A percentile compares a stretch with the other conserved stretches of the same genome.
Evolutionary conservation across 2,113 vertebrate genomes (phyloP).

Genomic region (Boulengeromyrus knoepffleri): DNA sequence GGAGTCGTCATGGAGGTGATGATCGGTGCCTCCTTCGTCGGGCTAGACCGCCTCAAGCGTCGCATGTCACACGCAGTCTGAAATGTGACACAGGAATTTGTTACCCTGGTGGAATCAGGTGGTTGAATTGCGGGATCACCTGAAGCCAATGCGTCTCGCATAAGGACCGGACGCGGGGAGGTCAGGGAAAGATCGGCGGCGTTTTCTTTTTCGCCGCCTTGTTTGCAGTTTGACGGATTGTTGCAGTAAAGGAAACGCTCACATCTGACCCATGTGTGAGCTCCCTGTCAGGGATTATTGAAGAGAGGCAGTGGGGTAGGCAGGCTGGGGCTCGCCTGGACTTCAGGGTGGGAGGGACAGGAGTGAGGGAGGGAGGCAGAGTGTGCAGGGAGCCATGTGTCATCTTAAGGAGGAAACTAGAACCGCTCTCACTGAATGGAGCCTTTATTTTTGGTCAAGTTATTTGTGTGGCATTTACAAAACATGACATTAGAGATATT

Average conservation of each 20-base stretch:
- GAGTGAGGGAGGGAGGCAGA: not conserved
- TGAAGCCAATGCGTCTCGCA: not conserved
- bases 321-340: constrained; percentile 15
- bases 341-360: not conserved
- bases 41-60: not conserved
- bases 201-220: not conserved
- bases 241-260: not conserved
- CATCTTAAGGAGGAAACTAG: not conserved
- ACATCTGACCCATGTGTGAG: constrained; percentile 11
- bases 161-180: not conserved
- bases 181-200: not conserved
- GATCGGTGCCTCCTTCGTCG: not conserved
- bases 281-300: not conserved
- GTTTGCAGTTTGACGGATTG: not conserved
- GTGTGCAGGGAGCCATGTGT: not conserved
- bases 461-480: not conserved
- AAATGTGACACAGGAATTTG: not conserved
- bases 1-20: not conserved
- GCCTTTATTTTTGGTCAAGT: not conserved
- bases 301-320: not conserved
- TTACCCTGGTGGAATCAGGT: not conserved
- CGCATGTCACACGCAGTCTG: not conserved
- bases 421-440: not conserved
- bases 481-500: not conserved
- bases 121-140: not conserved